Evolutionary conservation across 2,888 invertebrate genomes (phyloP).

Genomic region (Myopa tessellatipennis): DNA sequence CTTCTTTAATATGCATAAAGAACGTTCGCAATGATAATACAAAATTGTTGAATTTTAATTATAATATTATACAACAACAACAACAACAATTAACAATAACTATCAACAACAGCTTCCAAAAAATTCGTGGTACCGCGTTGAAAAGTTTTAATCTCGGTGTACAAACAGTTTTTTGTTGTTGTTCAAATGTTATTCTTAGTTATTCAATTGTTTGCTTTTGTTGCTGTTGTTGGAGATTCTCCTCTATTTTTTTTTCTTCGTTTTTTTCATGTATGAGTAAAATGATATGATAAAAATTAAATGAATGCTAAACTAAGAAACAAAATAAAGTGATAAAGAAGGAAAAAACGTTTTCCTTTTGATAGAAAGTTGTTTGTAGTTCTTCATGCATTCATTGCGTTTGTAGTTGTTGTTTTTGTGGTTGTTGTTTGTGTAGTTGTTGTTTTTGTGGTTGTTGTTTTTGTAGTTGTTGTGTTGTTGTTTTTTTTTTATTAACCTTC

Average conservation of each 20-base stretch:
- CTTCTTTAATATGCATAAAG: too few species aligned
- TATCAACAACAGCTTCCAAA: background rate
- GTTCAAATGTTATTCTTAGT: background rate
- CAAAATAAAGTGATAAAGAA: background rate
- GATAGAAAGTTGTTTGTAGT: background rate
- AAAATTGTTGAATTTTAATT: background rate
- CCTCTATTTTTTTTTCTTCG: background rate
- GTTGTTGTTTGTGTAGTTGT: too few species aligned
- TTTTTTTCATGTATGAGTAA: background rate
- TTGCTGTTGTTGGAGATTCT: background rate
- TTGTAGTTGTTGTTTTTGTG: too few species aligned
- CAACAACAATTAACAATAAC: background rate
- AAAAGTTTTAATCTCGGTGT: slow-evolving; percentile 33
- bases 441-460: too few species aligned
- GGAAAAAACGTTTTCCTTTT: too few species aligned
- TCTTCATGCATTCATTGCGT: too few species aligned
- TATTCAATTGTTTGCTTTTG: background rate
- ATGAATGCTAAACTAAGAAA: background rate
- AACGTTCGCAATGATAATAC: background rate
- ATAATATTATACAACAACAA: background rate
- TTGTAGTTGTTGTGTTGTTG: too few species aligned
- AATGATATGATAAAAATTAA: background rate
- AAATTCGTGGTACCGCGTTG: slow-evolving; percentile 33
- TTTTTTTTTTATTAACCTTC: background rate
- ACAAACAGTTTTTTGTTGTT: slow-evolving; percentile 2